A percentile compares a stretch with the other conserved stretches of the same genome.
Conservation (phyloP, 2,797 vertebrate species). For the Delichon dasypus region DNA sequence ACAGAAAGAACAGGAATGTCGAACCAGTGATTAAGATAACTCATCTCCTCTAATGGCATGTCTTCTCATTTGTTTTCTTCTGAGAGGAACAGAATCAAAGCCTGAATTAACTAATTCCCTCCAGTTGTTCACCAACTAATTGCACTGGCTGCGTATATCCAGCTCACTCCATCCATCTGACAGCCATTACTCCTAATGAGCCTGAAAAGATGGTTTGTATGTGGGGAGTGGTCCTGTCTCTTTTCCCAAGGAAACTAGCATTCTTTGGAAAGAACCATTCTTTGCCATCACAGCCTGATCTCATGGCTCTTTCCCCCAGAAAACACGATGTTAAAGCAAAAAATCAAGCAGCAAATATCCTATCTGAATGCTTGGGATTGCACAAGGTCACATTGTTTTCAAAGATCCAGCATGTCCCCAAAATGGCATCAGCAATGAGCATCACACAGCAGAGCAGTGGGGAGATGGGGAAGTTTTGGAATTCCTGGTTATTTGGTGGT, state of each 20-base stretch:
- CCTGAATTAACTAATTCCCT: slow-evolving; percentile 36
- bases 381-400: not conserved
- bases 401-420: not conserved
- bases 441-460: not conserved
- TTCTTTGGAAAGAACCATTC: not conserved
- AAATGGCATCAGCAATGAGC: not conserved
- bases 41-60: not conserved
- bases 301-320: not conserved
- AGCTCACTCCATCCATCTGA: slow-evolving; percentile 8
- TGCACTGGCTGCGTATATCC: not conserved
- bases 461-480: not conserved
- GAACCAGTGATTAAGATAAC: slow-evolving; percentile 2
- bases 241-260: not conserved
- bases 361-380: rapidly evolving
- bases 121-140: slow-evolving; percentile 13
- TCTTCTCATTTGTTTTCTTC: slow-evolving; percentile 43
- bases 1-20: slow-evolving; percentile 10
- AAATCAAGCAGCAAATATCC: not conserved
- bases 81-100: slow-evolving; percentile 33
- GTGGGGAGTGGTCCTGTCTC: not conserved
- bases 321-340: not conserved
- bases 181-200: not conserved
- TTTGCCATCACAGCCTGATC: not conserved
- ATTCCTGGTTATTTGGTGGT: not conserved
- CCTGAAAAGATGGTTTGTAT: not conserved